Base-by-base conservation (phyloP, 1,140 invertebrate genomes). In the Aricia agestis region DNA sequence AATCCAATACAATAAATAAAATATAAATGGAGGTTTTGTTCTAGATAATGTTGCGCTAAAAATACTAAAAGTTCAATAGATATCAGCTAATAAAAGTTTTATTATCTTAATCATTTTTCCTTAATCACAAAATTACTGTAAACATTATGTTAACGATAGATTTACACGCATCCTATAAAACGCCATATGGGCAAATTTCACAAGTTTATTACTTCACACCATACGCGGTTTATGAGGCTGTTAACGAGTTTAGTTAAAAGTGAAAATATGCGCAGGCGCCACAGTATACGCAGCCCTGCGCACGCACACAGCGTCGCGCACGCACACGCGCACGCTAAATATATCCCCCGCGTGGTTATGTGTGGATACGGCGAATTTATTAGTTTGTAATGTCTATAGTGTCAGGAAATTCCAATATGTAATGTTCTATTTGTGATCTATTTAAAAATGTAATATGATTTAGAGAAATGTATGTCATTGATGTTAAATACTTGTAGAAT, bases 231-330 rank as follows among this genome's bases (percentile, higher is more conserved):
- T 7, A 57, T 10, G 52, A 17, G 13, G 6, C 52, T 1, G 13
- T 15, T 17, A 15, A 17, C 52, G 13, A 13, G 52, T 57, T 57
- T 57, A 42, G 32, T 67, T 31, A 42, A n/a, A 67, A 15, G 31
- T 18, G 32, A 41, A 36, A 59, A 59, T 13, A n/a, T 59, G 58
- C 58, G 58, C 7, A 18, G 13, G 74, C 67, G 72, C 75, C 69
- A 67, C 73, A 76, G 80, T 81, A 74, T 58, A 19, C 66, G 73
- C 82, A 84, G 71, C 82, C 81, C 82, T 85, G 76, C 76, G 67
- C 75, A 77, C 74, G 68, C 74, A 73, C 71, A 72, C 69, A 73
- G 71, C 69, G 70, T 7, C 6, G 9, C 31, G 18, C 72, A 70
- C 71, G 68, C 68, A 69, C 68, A 71, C 73, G 71, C 68, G 69